A percentile compares a stretch with the other conserved stretches of the same genome.
Conservation (phyloP, 2,888 invertebrate genomes). For the Tricholauxania praeusta region DNA sequence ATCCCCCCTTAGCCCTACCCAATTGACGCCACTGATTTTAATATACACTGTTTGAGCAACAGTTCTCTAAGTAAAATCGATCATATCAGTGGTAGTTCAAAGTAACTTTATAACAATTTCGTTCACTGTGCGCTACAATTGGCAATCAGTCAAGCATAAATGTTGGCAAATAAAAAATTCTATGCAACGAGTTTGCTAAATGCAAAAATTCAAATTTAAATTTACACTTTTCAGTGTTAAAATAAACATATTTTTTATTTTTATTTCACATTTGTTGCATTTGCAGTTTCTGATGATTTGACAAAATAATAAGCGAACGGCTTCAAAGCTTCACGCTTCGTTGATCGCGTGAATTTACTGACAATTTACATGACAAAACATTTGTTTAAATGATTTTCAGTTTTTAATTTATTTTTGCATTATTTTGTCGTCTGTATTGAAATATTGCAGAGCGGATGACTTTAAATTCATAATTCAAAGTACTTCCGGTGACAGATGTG, state of each 20-base stretch:
- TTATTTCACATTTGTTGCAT: not conserved
- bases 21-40: too few relatives aligned
- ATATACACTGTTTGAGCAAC: too few relatives aligned
- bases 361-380: conserved; percentile 30
- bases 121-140: not conserved
- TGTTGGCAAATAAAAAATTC: conserved; percentile 17
- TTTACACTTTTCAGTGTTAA: conserved; percentile 20
- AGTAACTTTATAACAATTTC: too few relatives aligned
- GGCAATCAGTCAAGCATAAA: conserved; percentile 28
- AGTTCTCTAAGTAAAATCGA: too few relatives aligned
- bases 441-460: not conserved
- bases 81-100: too few relatives aligned
- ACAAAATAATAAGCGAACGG: conserved; percentile 29
- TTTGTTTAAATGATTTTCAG: conserved; percentile 14
- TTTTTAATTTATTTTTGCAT: not conserved
- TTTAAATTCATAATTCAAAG: conserved; percentile 30
- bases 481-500: conserved; percentile 23
- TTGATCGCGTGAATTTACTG: not conserved
- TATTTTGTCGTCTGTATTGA: not conserved
- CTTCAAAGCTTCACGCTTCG: conserved; percentile 26
- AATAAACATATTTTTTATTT: conserved; percentile 12
- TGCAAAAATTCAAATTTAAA: conserved; percentile 24
- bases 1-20: too few relatives aligned
- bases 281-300: conserved; percentile 25
- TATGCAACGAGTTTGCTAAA: not conserved